phyloP scores from a whole-genome alignment of 2,797 vertebrate genomes.

The Squalus acanthias region DNA sequence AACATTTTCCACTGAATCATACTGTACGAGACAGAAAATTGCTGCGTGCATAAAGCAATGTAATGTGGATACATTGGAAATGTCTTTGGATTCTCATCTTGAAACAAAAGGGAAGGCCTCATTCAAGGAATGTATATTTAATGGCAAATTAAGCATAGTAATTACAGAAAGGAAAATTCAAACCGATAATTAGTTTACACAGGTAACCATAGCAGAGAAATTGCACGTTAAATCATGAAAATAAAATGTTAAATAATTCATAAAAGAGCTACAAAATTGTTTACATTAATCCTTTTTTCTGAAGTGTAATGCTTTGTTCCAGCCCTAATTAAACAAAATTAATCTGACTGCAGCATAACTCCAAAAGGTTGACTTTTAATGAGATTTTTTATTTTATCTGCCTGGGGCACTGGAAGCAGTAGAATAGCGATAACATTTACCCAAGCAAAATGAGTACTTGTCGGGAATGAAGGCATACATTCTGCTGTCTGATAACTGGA shows the following conservation, averaged over 20 bases:
- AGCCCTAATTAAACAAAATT: conserved; percentile 12
- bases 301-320: conserved; percentile 27
- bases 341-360: conserved; percentile 2
- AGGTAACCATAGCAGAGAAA: not conserved
- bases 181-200: not conserved
- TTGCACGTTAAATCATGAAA: conserved; percentile 1
- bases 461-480: not conserved
- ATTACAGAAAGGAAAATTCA: conserved; percentile 24
- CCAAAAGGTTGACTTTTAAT: not conserved
- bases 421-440: not conserved
- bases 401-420: not conserved
- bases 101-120: not conserved
- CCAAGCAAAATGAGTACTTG: not conserved
- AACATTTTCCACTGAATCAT: not conserved
- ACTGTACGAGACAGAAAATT: not conserved
- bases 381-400: not conserved
- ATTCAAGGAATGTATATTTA: conserved; percentile 4
- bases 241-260: conserved; percentile 31
- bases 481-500: not conserved
- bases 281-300: conserved; percentile 8
- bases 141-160: conserved; percentile 23
- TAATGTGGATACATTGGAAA: not conserved
- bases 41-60: not conserved
- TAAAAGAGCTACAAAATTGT: conserved; percentile 29
- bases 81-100: not conserved